Evolutionary conservation across 2,888 invertebrate species (phyloP), one percentile per base, ranked within the genome.

Genomic region (Periphyllus acericola): DNA sequence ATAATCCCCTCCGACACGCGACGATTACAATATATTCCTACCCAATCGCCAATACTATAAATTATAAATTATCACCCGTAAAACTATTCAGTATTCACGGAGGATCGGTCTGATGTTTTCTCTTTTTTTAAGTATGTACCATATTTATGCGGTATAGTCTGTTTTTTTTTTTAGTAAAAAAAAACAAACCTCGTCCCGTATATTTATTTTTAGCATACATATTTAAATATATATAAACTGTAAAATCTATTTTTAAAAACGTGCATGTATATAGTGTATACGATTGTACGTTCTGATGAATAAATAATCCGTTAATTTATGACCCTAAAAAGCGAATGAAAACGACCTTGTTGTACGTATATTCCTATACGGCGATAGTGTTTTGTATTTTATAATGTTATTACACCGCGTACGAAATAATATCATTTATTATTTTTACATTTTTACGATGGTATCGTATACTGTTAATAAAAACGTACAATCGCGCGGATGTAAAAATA

Each of bases 221-320:
- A 60, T 60, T 60, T 11, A 8, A 36, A 74, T 40, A 74, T n/a
- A 40, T 25, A 25, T n/a, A n/a, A 75, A 14, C 46, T n/a, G 29
- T 21, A 75, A 75, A 75, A 75, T 75, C 40, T 75, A 75, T 75
- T 75, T 46, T 75, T 46, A 46, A 46, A 75, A 46, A 4, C n/a
- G n/a, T n/a, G n/a, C n/a, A n/a, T n/a, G 6, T 21, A 40, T 36
- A 11, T 46, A n/a, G 8, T 5, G 3, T n/a, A 46, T 14, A 11
- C 17, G n/a, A n/a, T 14, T 11, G n/a, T 46, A 60, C 25, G 60
- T 6, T 11, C n/a, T n/a, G 2, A 14, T 25, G 36, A 11, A 46
- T n/a, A 75, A 46, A 75, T 40, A 75, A 75, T 40, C 40, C n/a
- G 75, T 75, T 75, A 14, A 75, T 75, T 46, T 75, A 75, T n/a